Base-by-base conservation (phyloP, 2,797 vertebrate species). In the Enteromius fasciolatus region DNA sequence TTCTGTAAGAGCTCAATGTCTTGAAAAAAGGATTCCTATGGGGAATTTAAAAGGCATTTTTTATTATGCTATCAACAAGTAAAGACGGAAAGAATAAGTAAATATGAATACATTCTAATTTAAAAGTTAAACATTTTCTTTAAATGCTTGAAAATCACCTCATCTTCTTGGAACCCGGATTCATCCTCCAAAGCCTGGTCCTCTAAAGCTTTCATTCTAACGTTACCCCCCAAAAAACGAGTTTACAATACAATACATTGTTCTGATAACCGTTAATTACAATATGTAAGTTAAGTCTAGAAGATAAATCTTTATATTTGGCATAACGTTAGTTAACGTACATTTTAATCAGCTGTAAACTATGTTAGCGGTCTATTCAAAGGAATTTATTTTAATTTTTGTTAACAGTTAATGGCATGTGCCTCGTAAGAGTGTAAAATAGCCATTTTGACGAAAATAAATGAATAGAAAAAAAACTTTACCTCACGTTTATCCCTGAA, bases 1-100 rank as follows among this genome's bases (percentile, higher is more conserved):
- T 99, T 99, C 92, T 99, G 98, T 61, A 99, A 93, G 52, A 98
- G 94, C 87, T 99, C 97, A 44, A 99, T 97, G 90, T 99, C 97
- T 93, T 99, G 98, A 91, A 99, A 99, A 91, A 99, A 97, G 1
- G 95, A 96, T 86, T 97, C 97, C 98, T 99, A 91, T 88, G 89
- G 68, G 76, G 59, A 31, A 36, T 61, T 63, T 5, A 80, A 25
- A 33, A 3, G 4, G 64, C 0, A 15, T 46, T 2, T 33, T 44
- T 8, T 61, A 28, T 18, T 5, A 20, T 23, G n/a, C 9, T 17
- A 74, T 36, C 3, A 59, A 31, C 68, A 70, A n/a, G 31, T 5
- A 33, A 28, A 61, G 28, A 5, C 0, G n/a, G 1, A 52, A 61
- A 11, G 28, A 25, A 7, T 7, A 72, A 46, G 14, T 46, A 4